Evolutionary conservation across 2,113 vertebrate genomes (phyloP).

Genomic region (Pseudonaja textilis): DNA sequence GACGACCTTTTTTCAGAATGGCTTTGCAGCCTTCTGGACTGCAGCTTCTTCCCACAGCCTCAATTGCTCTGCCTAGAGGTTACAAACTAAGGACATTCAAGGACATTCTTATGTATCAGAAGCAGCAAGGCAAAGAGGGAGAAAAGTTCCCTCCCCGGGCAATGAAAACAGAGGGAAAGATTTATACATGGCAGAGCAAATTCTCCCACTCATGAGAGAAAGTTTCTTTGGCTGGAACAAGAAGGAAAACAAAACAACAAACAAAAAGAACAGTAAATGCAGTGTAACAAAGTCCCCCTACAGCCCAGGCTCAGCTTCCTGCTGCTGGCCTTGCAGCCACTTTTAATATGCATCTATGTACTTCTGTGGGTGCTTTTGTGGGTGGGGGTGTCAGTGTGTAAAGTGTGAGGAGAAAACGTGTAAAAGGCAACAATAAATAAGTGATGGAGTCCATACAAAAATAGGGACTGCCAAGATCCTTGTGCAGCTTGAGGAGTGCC

Average conservation of each 20-base stretch:
- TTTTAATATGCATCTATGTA: conserved; percentile 26
- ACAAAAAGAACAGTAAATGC: conserved; percentile 64
- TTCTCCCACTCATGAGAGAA: conserved; percentile 41
- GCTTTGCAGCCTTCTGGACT: conserved; percentile 5
- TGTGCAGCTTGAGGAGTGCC: conserved; percentile 20
- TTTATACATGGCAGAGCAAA: conserved; percentile 51
- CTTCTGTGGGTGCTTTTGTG: conserved; percentile 42
- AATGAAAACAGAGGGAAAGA: conserved; percentile 41
- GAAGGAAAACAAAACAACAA: neutral
- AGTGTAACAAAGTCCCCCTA: conserved; percentile 54
- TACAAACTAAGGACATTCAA: conserved; percentile 49
- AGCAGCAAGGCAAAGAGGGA: conserved; percentile 21
- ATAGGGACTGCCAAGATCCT: conserved; percentile 37
- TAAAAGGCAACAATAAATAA: conserved; percentile 99
- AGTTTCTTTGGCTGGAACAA: conserved; percentile 78
- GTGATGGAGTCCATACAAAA: conserved; percentile 76
- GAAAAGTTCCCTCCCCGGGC: conserved; percentile 41
- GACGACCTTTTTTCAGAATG: neutral
- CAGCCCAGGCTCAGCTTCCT: conserved; percentile 59
- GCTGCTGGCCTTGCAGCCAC: conserved; percentile 50
- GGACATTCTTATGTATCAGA: neutral
- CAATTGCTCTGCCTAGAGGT: conserved; percentile 20
- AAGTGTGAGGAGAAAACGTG: conserved; percentile 71
- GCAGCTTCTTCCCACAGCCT: neutral
- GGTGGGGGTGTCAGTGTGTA: conserved; percentile 51